phyloP scores from a whole-genome alignment of 2,888 invertebrate genomes.

The Cosmorhoe ocellata region DNA sequence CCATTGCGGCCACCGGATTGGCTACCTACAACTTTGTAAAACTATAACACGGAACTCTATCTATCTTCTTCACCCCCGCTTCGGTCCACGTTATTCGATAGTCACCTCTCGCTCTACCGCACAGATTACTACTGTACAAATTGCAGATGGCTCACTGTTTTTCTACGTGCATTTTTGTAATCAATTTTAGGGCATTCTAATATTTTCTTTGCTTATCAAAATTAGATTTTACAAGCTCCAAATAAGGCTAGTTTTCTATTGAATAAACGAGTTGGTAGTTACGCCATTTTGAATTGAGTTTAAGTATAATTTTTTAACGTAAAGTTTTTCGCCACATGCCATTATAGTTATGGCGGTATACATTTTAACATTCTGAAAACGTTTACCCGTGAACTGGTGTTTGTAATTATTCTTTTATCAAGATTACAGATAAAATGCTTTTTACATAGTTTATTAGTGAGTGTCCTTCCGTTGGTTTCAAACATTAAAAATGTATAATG shows the following conservation, averaged over 20 bases:
- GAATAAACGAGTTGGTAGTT: constrained; percentile 24
- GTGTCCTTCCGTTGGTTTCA: constrained; percentile 59
- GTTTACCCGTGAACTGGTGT: constrained; percentile 62
- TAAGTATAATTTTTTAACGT: constrained; percentile 70
- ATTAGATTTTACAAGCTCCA: constrained; percentile 8
- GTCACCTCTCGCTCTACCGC: constrained; percentile 53
- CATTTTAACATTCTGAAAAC: constrained; percentile 66
- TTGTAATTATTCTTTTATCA: constrained; percentile 74
- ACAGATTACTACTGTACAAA: constrained; percentile 66
- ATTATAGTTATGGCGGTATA: constrained; percentile 67
- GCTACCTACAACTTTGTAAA: constrained; percentile 63
- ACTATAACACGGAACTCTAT: constrained; percentile 47
- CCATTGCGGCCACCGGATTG: constrained; percentile 68
- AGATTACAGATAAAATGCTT: constrained; percentile 69
- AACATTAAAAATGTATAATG: constrained; percentile 45
- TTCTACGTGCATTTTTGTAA: constrained; percentile 64
- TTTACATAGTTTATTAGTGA: constrained; percentile 62
- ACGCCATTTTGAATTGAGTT: constrained; percentile 32
- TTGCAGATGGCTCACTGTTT: constrained; percentile 74
- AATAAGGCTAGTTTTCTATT: constrained; percentile 32
- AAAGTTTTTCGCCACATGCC: constrained; percentile 65
- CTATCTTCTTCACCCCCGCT: constrained; percentile 54
- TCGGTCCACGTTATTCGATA: constrained; percentile 23
- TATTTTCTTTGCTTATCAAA: constrained; percentile 28
- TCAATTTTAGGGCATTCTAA: constrained; percentile 61